Evolutionary conservation across 2,888 invertebrate species (phyloP), one percentile per base, ranked within the genome.

Genomic region (Drosophila sordidula): DNA sequence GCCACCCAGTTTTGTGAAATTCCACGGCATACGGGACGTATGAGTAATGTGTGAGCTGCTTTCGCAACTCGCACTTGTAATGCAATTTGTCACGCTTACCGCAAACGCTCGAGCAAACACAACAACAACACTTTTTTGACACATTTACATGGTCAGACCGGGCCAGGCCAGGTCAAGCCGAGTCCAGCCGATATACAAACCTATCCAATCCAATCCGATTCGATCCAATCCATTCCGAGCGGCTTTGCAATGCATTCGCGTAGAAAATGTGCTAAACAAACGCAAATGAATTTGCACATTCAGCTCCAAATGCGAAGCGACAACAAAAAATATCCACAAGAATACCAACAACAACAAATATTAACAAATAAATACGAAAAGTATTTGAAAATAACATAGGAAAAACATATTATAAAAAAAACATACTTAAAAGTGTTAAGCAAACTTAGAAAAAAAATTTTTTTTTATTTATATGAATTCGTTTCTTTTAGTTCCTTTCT

Each of bases 241-340:
- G 39, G 49, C 38, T 58, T 58, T 66, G 50, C 72, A 67, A 68
- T 62, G 52, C 82, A 79, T 66, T 82, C 80, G 69, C 71, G 25
- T 79, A 63, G 72, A 80, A 86, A 85, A 86, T 80, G 80, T 77
- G 87, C 84, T 83, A 88, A 88, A 51, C 70, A 83, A 85, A 88
- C 72, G 74, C 84, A 74, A 87, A 86, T 76, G 62, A 88, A 83
- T 88, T 86, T 75, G 75, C 88, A 88, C 75, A 88, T 82, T 85
- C 63, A 57, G 83, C 85, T 82, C 70, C 59, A 80, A 80, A 84
- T 61, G 55, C 73, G 67, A 74, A 80, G 64, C 74, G 74, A 85
- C 83, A 79, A 72, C 61, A 65, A 68, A 39, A 67, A 42, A 41
- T n/a, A 22, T 4, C 16, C 64, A 61, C 54, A 67, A 70, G 34